Conservation (phyloP, 2,888 invertebrate genomes). For the Nasonia oneida region DNA sequence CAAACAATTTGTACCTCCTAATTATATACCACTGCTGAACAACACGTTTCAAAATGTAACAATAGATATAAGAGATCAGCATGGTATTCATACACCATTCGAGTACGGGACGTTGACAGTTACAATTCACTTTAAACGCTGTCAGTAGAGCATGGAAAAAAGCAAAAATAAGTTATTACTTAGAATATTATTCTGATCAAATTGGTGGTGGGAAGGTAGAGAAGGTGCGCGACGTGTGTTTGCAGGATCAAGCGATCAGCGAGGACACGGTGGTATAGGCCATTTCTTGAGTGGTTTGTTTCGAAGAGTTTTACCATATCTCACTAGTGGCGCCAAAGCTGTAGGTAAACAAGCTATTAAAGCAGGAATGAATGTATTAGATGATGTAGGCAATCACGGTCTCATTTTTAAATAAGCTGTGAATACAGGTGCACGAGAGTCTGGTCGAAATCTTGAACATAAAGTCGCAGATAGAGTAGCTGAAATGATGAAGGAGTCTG, state of each 20-base stretch:
- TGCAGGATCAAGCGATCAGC: slow-evolving; percentile 35
- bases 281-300: slow-evolving; percentile 31
- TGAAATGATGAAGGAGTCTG: not conserved
- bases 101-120: slow-evolving; percentile 51
- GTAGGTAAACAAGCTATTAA: slow-evolving; percentile 16
- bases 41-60: slow-evolving; percentile 31
- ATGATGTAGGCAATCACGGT: not conserved
- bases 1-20: not conserved
- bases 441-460: too few relatives aligned
- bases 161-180: slow-evolving; percentile 31
- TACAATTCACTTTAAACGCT: slow-evolving; percentile 53
- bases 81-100: slow-evolving; percentile 37
- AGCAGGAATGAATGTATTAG: not conserved
- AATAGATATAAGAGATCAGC: slow-evolving; percentile 58
- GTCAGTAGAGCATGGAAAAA: not conserved
- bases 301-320: not conserved
- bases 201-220: not conserved
- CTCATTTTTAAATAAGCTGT: not conserved
- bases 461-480: not conserved
- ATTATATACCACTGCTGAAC: slow-evolving; percentile 51
- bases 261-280: slow-evolving; percentile 42
- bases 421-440: too few relatives aligned
- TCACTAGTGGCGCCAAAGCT: slow-evolving; percentile 1
- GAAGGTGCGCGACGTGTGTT: slow-evolving; percentile 38
- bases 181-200: slow-evolving; percentile 24